Evolutionary conservation across 2,797 vertebrate genomes (phyloP), one percentile per base, ranked within the genome.

Genomic region (Tachyglossus aculeatus): DNA sequence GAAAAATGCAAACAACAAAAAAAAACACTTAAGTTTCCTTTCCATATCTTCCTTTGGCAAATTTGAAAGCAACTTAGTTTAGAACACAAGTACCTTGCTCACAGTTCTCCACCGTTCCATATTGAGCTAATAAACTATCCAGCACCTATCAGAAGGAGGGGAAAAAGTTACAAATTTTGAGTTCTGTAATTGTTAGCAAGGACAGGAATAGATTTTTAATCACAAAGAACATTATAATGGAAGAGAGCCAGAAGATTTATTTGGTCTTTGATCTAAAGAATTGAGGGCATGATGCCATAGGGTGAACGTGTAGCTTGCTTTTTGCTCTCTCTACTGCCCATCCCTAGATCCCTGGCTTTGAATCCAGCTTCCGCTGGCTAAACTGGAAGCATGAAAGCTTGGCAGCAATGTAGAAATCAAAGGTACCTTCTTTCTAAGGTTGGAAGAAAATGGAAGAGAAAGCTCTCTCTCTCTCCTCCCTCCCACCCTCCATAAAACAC

Each of bases 21-120:
- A 45, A 32, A 19, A 32, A 44, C n/a, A n/a, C n/a, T 78, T 88
- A 80, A 88, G 33, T 78, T 86, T 73, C 63, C 58, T 6, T 19
- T 31, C 32, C 27, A 22, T 7, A 71, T 55, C 25, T 65, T 80
- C 52, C 44, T 56, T 61, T 65, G 36, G 69, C 34, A 74, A 81
- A 78, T 63, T 37, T 74, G 56, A 86, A 87, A 82, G 61, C 41
- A 57, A 79, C 50, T 47, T 15, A 83, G 24, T 77, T 73, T 31
- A 71, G 39, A 81, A 55, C 47, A 57, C 29, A 66, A 41, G 9
- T 91, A 99, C 98, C 98, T 99, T 99, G 98, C 93, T 99, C 97
- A 94, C 98, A 99, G 94, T 92, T 98, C 89, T 99, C 98, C 89
- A 99, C 98, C 75, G 95, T 90, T 88, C 98, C 98, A 88, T 99